Conservation (phyloP, 2,113 vertebrate genomes). For the Seriola aureovittata region DNA sequence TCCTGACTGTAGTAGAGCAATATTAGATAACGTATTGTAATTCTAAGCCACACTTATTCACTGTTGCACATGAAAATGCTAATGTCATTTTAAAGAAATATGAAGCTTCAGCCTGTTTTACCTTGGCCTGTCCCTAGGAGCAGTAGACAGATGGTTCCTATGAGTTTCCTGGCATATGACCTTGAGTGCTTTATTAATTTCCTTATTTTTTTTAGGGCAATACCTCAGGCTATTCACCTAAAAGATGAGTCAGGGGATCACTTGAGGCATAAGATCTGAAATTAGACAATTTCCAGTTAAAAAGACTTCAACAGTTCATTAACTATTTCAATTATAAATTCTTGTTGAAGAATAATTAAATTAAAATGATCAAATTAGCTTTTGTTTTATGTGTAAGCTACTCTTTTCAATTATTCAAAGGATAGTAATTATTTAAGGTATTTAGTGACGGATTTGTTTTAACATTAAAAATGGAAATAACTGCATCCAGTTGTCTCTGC, state of each 20-base stretch:
- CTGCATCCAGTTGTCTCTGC: neutral
- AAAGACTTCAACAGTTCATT: constrained; percentile 70
- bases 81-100: constrained; percentile 64
- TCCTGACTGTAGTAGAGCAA: neutral
- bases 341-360: constrained; percentile 71
- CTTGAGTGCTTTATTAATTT: constrained; percentile 79
- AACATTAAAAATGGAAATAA: neutral
- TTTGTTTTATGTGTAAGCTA: constrained; percentile 44
- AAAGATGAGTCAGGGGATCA: constrained; percentile 73
- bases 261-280: constrained; percentile 63
- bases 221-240: constrained; percentile 67
- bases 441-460: constrained; percentile 28
- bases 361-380: constrained; percentile 70
- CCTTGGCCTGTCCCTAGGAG: constrained; percentile 55
- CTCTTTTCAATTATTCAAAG: constrained; percentile 70
- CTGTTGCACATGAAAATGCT: constrained; percentile 42
- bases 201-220: constrained; percentile 74
- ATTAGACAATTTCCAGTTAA: constrained; percentile 72
- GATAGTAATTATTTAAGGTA: constrained; percentile 66
- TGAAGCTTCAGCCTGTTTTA: constrained; percentile 57
- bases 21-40: constrained; percentile 25
- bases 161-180: constrained; percentile 69
- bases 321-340: constrained; percentile 73
- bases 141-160: constrained; percentile 52
- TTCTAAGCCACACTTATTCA: neutral